These are phyloP conservation scores for Onychomys leucogaster DNA, from an alignment of 2,797 vertebrate genomes.

Conservation along the genomic window DNA sequence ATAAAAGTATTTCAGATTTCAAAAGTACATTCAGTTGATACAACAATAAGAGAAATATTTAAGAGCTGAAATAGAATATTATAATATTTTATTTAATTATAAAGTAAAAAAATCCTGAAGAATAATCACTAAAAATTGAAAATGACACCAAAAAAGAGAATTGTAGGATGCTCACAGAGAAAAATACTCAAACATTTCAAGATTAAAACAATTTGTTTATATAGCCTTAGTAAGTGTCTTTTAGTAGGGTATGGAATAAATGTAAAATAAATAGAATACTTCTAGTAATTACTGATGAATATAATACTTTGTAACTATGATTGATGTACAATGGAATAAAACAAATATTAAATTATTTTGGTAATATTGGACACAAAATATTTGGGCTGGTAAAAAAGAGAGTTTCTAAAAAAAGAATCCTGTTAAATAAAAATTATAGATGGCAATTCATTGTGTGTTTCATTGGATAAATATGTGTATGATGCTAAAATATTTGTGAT, in stretches of 20 bases:
- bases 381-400: background rate
- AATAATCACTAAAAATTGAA: background rate
- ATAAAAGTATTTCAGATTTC: background rate
- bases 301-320: background rate
- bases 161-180: background rate
- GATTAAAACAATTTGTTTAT: background rate
- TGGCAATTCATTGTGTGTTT: background rate
- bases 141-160: background rate
- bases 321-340: background rate
- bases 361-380: background rate
- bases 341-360: background rate
- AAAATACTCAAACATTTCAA: conserved; percentile 2
- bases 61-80: background rate
- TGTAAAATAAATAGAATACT: background rate
- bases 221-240: background rate
- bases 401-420: background rate
- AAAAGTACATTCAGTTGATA: background rate
- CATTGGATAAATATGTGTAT: background rate
- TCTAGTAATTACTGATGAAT: background rate
- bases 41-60: background rate
- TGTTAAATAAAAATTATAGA: background rate
- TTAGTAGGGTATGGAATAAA: background rate
- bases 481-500: background rate
- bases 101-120: background rate
- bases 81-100: background rate